phyloP scores from a whole-genome alignment of 1,140 invertebrate species.

The Drosophila pachea region DNA sequence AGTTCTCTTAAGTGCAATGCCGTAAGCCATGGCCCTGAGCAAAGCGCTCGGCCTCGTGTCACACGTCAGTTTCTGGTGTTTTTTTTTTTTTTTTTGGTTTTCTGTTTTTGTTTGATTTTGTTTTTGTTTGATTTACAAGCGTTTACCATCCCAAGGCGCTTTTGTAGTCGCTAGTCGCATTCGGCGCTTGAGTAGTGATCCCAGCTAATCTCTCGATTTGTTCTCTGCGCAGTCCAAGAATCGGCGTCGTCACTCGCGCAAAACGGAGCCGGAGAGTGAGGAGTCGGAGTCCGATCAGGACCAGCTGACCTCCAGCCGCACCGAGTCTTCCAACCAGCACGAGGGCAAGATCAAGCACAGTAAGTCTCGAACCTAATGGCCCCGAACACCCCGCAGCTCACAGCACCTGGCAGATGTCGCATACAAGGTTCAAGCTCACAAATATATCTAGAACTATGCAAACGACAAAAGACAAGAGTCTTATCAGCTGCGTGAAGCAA shows the following conservation, averaged over 20 bases:
- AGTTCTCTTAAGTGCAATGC: conserved; percentile 64
- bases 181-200: neutral
- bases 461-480: neutral
- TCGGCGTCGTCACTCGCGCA: conserved; percentile 81
- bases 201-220: conserved; percentile 65
- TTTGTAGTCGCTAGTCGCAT: conserved; percentile 65
- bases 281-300: conserved; percentile 88
- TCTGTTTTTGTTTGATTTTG: conserved; percentile 28
- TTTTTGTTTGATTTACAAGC: conserved; percentile 44
- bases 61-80: conserved; percentile 48
- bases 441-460: neutral
- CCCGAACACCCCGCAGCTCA: neutral
- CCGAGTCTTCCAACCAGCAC: conserved; percentile 87
- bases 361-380: conserved; percentile 72
- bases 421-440: neutral
- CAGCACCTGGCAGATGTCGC: conserved; percentile 5
- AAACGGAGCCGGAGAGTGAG: conserved; percentile 85
- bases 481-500: neutral
- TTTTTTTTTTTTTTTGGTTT: conserved; percentile 31
- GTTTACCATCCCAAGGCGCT: conserved; percentile 58
- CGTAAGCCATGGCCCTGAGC: conserved; percentile 29
- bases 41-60: conserved; percentile 45
- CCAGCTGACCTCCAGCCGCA: conserved; percentile 86
- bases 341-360: conserved; percentile 87
- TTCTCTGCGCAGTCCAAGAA: conserved; percentile 79